Evolutionary conservation across 2,113 vertebrate species (phyloP), one percentile per base, ranked within the genome.

Genomic region (Corynorhinus townsendii): DNA sequence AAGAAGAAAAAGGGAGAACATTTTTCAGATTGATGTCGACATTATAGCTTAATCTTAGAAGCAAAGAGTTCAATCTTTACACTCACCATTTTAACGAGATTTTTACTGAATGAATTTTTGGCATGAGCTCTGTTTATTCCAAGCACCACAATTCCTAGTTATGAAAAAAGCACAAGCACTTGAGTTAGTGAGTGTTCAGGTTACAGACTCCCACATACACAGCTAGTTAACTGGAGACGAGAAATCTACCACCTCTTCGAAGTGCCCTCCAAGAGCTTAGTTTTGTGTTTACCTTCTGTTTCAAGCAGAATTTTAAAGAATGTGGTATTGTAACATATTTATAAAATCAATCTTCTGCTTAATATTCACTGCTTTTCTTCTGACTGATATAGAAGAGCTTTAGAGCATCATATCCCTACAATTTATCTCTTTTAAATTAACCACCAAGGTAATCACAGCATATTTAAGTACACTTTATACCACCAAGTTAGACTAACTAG

Each of bases 101-200:
- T 99, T 98, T 99, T 99, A 98, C 98, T 99, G 91, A 99, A 99
- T 62, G 99, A 98, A 98, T 99, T 99, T 98, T 99, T 99, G 95
- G 99, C 99, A 98, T 99, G 99, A 81, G 99, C 98, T 97, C 99
- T 98, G 98, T 99, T 99, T 96, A 99, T 98, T 97, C 99, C 99
- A 97, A 99, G 98, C 49, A 99, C 99, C 94, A 99, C 99, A 96
- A 99, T 99, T 79, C 99, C 99, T 99, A 96, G 95, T 96, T 89
- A 89, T 86, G 49, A 45, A 17, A 91, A 56, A 80, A 89, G 96
- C 97, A 95, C 49, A 98, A 59, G 77, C 56, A 84, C 12, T 40
- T 59, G 24, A 84, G 81, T 97, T 80, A 97, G 43, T 84, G 38
- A 40, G 28, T 33, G 22, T 22, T 52, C 33, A 20, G 26, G 49